phyloP scores from a whole-genome alignment of 1,140 invertebrate species.

The Cyclina sinensis region DNA sequence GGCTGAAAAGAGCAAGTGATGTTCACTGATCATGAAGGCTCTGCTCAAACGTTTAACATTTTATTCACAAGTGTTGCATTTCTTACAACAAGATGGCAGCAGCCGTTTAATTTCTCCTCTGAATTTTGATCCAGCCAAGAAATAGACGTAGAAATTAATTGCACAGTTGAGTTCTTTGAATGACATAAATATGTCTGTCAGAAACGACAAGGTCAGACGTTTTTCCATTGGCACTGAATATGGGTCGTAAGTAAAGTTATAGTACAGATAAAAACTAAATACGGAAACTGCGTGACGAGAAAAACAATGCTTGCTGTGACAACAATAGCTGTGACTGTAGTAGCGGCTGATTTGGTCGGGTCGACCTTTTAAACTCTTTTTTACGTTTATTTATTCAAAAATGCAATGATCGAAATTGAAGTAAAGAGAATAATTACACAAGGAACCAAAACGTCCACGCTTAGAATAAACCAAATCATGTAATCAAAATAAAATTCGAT shows the following conservation, averaged over 20 bases:
- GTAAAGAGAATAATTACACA: neutral
- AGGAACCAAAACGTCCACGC: neutral
- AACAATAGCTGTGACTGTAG: neutral
- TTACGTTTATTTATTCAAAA: neutral
- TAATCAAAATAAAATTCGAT: neutral
- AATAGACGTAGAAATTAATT: neutral
- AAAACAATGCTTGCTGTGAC: neutral
- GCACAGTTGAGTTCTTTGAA: neutral
- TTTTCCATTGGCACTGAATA: neutral
- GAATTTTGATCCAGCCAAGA: neutral
- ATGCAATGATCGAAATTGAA: neutral
- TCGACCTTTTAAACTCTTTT: neutral
- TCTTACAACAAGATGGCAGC: neutral
- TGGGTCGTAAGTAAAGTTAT: neutral
- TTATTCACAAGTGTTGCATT: too few relatives aligned
- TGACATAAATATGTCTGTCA: neutral
- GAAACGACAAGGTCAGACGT: neutral
- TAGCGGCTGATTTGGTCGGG: neutral
- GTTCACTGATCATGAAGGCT: too few relatives aligned
- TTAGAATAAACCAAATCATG: neutral
- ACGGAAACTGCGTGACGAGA: neutral
- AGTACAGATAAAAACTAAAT: neutral
- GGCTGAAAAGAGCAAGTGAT: too few relatives aligned
- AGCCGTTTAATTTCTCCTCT: neutral
- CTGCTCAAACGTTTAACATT: too few relatives aligned